Evolutionary conservation across 2,888 invertebrate species (phyloP).

Genomic region (Chloromyia formosa): DNA sequence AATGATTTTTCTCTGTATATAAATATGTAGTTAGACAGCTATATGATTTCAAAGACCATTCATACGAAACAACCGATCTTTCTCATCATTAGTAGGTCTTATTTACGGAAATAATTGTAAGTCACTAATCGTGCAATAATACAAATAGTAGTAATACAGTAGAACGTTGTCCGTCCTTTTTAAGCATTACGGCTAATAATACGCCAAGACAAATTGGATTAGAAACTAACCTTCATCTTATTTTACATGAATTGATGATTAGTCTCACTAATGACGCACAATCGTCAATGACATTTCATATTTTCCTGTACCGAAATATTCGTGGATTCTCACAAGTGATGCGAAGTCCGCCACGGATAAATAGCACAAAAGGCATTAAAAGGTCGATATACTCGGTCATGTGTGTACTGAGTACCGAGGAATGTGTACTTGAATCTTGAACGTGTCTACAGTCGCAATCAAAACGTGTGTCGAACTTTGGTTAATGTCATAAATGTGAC

Average conservation of each 20-base stretch:
- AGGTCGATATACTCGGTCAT: constrained; percentile 26
- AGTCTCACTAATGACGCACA: constrained; percentile 22
- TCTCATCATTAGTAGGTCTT: too few species aligned
- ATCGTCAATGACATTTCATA: constrained; percentile 26
- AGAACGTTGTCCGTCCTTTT: too few species aligned
- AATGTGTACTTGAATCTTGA: not conserved
- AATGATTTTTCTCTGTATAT: too few species aligned
- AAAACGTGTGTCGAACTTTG: not conserved
- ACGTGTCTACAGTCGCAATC: not conserved
- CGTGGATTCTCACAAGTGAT: not conserved
- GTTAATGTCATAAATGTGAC: constrained; percentile 31
- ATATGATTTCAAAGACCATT: too few species aligned
- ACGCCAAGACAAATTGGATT: constrained; percentile 35
- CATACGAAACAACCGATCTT: too few species aligned
- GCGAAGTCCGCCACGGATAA: not conserved
- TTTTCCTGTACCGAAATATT: not conserved
- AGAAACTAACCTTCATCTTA: constrained; percentile 6
- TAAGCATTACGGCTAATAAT: not conserved
- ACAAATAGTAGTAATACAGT: too few species aligned
- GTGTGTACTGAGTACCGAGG: not conserved
- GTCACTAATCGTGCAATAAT: too few species aligned
- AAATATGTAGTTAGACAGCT: too few species aligned
- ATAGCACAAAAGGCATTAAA: constrained; percentile 25
- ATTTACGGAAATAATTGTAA: too few species aligned
- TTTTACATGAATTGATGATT: constrained; percentile 36